These are phyloP conservation scores for Phasia obesa DNA, from an alignment of 2,888 invertebrate species.

Conservation along the genomic window DNA sequence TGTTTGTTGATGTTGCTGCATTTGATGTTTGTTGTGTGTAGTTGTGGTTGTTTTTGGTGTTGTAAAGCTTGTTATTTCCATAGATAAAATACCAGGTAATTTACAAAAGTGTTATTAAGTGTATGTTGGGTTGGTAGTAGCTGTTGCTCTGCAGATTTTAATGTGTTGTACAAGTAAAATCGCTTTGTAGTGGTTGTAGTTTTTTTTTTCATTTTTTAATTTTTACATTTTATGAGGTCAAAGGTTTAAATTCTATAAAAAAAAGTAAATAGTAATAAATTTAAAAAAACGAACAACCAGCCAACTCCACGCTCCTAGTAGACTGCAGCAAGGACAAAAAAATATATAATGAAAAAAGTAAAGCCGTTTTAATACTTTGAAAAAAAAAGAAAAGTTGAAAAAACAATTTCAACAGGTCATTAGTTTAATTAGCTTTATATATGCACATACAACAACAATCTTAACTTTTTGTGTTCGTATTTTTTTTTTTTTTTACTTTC, in stretches of 20 bases:
- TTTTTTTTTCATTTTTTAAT: neutral
- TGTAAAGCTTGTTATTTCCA: constrained; percentile 35
- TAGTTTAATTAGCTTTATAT: constrained; percentile 70
- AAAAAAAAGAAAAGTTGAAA: constrained; percentile 37
- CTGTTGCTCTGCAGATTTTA: constrained; percentile 42
- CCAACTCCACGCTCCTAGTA: constrained; percentile 30
- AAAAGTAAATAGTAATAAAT: constrained; percentile 45
- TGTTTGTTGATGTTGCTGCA: constrained; percentile 11
- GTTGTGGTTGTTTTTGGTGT: neutral
- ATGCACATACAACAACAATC: constrained; percentile 35
- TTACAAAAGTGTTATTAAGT: constrained; percentile 63
- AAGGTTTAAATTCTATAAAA: constrained; percentile 51
- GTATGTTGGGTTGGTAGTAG: constrained; percentile 54
- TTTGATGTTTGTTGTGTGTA: constrained; percentile 36
- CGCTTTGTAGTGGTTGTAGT: constrained; percentile 21
- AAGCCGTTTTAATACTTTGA: constrained; percentile 46
- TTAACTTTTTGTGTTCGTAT: neutral
- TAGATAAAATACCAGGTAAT: constrained; percentile 51
- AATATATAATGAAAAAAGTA: constrained; percentile 29
- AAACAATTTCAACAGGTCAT: constrained; percentile 71
- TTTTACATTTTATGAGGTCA: constrained; percentile 60
- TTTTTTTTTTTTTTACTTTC: neutral
- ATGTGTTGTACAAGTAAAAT: constrained; percentile 31
- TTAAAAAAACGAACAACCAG: constrained; percentile 25
- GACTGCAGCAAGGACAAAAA: constrained; percentile 27